phyloP scores from a whole-genome alignment of 2,113 vertebrate genomes.

The Actenoides lindsayi region DNA sequence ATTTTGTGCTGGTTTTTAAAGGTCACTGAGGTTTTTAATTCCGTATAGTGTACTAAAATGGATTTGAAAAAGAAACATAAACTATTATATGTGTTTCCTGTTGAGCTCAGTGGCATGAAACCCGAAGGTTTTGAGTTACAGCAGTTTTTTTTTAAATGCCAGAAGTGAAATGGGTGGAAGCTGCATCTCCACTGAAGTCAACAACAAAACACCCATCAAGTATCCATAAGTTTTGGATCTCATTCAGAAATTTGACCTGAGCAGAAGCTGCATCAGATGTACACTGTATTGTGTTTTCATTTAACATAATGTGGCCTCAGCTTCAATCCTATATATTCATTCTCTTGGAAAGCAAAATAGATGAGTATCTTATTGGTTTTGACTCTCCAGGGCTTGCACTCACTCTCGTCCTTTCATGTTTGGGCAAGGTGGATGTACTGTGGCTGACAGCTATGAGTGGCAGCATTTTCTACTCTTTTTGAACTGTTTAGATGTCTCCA shows the following conservation, averaged over 20 bases:
- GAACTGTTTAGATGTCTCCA: neutral
- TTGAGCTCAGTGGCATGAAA: constrained; percentile 31
- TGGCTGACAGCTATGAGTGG: accelerated
- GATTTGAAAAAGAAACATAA: constrained; percentile 56
- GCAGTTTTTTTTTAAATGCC: constrained; percentile 21
- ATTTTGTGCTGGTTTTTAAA: constrained; percentile 49
- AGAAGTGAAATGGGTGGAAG: neutral
- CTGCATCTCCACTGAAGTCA: neutral
- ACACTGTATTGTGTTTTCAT: neutral
- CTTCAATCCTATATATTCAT: neutral
- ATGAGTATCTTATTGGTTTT: neutral
- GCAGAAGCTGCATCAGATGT: neutral
- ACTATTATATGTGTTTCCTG: constrained; percentile 56
- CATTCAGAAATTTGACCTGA: neutral
- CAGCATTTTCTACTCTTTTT: neutral
- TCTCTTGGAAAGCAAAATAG: neutral
- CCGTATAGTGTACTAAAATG: constrained; percentile 13
- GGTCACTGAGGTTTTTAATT: constrained; percentile 63
- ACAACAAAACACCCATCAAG: neutral
- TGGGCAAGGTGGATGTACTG: neutral
- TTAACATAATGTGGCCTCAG: neutral
- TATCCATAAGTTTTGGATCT: neutral
- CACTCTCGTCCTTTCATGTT: neutral
- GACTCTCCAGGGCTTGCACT: neutral
- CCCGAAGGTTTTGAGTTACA: constrained; percentile 51